Evolutionary conservation across 2,888 invertebrate genomes (phyloP).

Genomic region (Phengaris alcon): DNA sequence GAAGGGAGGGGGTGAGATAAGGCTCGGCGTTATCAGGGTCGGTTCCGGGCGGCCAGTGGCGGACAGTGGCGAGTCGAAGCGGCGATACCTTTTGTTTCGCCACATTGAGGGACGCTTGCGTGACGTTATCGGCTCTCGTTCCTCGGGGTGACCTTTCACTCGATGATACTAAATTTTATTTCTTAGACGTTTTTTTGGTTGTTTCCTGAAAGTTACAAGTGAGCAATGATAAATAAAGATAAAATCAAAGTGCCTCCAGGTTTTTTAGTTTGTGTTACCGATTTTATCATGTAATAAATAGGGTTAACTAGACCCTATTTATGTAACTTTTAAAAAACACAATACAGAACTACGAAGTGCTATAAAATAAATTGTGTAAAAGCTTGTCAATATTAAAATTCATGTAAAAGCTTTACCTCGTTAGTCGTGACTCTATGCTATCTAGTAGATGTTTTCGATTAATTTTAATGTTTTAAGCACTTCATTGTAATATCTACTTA

Average conservation of each 20-base stretch:
- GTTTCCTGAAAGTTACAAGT: conserved; percentile 49
- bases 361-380: no score
- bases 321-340: background rate
- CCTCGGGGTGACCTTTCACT: conserved; percentile 69
- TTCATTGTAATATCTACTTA: no score
- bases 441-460: no score
- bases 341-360: background rate
- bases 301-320: background rate
- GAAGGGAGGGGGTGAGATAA: conserved; percentile 61
- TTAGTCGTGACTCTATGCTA: no score
- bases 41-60: conserved; percentile 71
- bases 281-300: conserved; percentile 17
- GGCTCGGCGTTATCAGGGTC: conserved; percentile 67
- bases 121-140: conserved; percentile 69
- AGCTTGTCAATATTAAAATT: no score
- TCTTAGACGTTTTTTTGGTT: conserved; percentile 59
- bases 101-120: conserved; percentile 74
- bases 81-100: conserved; percentile 75
- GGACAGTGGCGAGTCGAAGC: conserved; percentile 73
- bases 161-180: conserved; percentile 69
- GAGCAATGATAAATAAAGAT: conserved; percentile 54
- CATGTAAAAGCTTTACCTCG: background rate
- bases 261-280: conserved; percentile 33
- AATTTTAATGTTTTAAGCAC: no score
- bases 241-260: conserved; percentile 42